phyloP scores from a whole-genome alignment of 1,140 invertebrate genomes.

The Reticulitermes speratus region DNA sequence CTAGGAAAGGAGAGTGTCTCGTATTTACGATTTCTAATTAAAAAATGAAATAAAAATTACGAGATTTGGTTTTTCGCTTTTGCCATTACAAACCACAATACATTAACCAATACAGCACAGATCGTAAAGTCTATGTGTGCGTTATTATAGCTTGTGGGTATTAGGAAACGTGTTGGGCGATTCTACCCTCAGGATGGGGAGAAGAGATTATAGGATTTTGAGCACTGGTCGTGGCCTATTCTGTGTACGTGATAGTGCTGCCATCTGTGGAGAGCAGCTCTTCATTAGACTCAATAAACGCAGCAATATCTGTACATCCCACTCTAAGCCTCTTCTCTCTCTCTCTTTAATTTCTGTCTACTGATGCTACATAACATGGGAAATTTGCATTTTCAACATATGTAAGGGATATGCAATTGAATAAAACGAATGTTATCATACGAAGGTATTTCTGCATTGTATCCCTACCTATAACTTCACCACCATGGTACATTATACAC shows the following conservation, averaged over 20 bases:
- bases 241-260: not conserved
- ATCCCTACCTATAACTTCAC: too few species aligned
- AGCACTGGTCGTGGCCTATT: not conserved
- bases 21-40: not conserved
- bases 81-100: conserved; percentile 6
- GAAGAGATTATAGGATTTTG: not conserved
- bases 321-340: not conserved
- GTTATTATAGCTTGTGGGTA: conserved; percentile 5
- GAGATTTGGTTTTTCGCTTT: conserved; percentile 13
- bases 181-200: not conserved
- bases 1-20: not conserved
- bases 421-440: not conserved
- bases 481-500: too few species aligned
- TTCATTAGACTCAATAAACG: conserved; percentile 5
- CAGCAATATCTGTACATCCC: not conserved
- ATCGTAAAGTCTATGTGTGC: not conserved
- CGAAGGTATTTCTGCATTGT: not conserved
- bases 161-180: not conserved
- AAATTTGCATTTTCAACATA: not conserved
- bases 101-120: not conserved
- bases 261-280: not conserved
- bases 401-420: not conserved
- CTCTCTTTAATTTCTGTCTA: not conserved
- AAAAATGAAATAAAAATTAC: conserved; percentile 24
- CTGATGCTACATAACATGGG: not conserved